Evolutionary conservation across 2,888 invertebrate genomes (phyloP), one percentile per base, ranked within the genome.

Genomic region (Serripes groenlandicus): DNA sequence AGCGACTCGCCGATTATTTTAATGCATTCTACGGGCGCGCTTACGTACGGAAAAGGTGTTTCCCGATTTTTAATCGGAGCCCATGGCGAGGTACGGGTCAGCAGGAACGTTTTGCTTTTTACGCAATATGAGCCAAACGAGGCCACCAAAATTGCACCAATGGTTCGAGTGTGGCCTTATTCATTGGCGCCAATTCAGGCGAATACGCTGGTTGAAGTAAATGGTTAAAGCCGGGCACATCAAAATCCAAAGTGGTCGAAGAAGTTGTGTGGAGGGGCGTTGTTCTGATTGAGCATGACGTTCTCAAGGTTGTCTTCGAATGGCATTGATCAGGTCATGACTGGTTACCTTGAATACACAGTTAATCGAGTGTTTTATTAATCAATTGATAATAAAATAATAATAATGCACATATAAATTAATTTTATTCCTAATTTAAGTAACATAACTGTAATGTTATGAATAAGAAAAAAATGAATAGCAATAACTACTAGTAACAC

Each of bases 251-350:
- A 9, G 58, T 18, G 26, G 58, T 58, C 7, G 26, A 21, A 7
- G 23, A 9, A 9, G 58, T 23, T 58, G 58, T 58, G n/a, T 58
- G 58, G n/a, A 37, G 73, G 73, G 26, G 73, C 62, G 35, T 73
- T 73, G 56, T 73, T 26, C 35, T 62, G 62, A 54, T 73, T 35
- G 3, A 73, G 26, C n/a, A 42, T 23, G n/a, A 73, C 1, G 42
- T 69, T 69, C 1, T 69, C 69, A 21, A 37, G 21, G n/a, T 37
- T 62, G 35, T 37, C 56, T 73, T n/a, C 35, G 60, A 26, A 73
- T 28, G 3, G 60, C 73, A 62, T 73, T 21, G 4, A 60, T 42
- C 26, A 60, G 56, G 26, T 73, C 60, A 3, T 42, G 37, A 7
- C 73, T n/a, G 35, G 60, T 37, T 23, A 73, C 54, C 71, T 71